Conservation (phyloP, 2,113 vertebrate species). For the Phaethornis superciliosus region DNA sequence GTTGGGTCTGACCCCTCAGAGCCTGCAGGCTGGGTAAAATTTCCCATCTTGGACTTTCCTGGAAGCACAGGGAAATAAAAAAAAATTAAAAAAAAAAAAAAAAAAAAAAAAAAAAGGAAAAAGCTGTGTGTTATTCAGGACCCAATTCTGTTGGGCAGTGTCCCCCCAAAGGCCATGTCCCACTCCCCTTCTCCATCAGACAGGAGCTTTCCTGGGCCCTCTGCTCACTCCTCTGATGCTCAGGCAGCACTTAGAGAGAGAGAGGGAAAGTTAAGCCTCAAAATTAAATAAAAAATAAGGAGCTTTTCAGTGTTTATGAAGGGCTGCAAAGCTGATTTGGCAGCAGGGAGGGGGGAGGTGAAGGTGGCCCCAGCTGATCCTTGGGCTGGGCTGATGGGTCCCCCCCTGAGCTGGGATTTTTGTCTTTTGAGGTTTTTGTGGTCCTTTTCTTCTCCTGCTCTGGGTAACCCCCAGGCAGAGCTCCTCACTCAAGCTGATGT, state of each 20-base stretch:
- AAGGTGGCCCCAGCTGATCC: background rate
- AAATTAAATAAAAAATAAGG: constrained; percentile 38
- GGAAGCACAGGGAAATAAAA: background rate
- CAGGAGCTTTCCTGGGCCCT: background rate
- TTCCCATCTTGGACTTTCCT: background rate
- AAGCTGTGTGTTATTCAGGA: background rate
- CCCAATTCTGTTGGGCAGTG: background rate
- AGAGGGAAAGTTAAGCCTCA: constrained; percentile 11
- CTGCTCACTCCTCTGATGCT: background rate
- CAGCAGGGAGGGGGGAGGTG: background rate
- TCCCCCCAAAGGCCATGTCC: background rate
- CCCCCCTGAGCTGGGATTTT: background rate
- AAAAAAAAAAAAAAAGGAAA: no score
- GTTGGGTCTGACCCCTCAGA: background rate
- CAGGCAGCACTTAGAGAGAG: background rate
- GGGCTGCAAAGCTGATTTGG: constrained; percentile 37
- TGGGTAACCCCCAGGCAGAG: background rate
- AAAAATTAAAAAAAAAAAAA: no score
- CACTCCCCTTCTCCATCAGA: background rate
- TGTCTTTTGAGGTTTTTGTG: background rate
- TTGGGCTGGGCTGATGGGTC: background rate
- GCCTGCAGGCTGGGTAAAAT: background rate
- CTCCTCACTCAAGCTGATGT: fast-evolving
- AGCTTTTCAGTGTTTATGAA: background rate
- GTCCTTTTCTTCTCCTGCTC: background rate